Conservation (phyloP, 2,888 invertebrate genomes). For the Platycheirus albimanus region DNA sequence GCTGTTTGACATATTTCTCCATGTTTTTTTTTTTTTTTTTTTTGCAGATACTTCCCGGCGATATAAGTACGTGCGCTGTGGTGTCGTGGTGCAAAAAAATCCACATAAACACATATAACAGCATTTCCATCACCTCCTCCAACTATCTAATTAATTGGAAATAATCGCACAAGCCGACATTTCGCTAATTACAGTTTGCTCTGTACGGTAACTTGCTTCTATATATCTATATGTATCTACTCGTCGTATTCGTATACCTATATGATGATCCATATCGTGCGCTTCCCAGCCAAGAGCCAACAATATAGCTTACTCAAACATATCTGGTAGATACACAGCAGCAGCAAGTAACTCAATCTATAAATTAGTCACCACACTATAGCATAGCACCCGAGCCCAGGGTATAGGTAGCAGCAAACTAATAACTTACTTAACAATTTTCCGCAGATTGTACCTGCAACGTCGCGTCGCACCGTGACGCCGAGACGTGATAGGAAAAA, state of each 20-base stretch:
- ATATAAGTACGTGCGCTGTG: neutral
- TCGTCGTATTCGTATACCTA: too few species aligned
- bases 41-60: neutral
- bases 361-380: constrained; percentile 50
- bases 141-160: constrained; percentile 61
- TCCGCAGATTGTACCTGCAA: constrained; percentile 5
- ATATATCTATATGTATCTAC: neutral
- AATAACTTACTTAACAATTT: constrained; percentile 68
- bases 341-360: constrained; percentile 8
- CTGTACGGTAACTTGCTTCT: constrained; percentile 17
- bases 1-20: constrained; percentile 1
- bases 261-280: too few species aligned
- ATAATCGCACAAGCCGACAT: constrained; percentile 46
- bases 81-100: neutral
- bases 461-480: neutral
- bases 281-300: neutral
- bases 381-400: neutral
- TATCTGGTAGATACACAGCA: constrained; percentile 23
- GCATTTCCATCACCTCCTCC: constrained; percentile 44
- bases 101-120: constrained; percentile 22
- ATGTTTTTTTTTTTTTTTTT: too few species aligned
- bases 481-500: constrained; percentile 34
- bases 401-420: constrained; percentile 23
- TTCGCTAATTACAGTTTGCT: constrained; percentile 55
- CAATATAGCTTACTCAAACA: constrained; percentile 15